These are phyloP conservation scores for Glomeris maerens DNA, from an alignment of 1,140 invertebrate genomes.

Conservation along the genomic window DNA sequence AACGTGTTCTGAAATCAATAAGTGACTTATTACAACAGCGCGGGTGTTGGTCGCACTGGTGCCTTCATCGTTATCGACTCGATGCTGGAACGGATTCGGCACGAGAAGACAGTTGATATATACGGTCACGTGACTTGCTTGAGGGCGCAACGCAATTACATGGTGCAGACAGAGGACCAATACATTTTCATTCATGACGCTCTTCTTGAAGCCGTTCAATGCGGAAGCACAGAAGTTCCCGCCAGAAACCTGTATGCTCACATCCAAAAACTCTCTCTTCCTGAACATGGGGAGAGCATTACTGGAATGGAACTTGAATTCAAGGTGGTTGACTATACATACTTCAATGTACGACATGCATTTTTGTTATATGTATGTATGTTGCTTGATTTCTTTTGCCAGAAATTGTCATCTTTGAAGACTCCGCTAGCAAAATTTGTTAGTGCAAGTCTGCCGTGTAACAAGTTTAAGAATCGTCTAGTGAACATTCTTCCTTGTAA, in stretches of 20 bases:
- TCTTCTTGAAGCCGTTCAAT: slow-evolving; percentile 85
- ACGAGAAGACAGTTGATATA: slow-evolving; percentile 95
- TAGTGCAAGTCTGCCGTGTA: slow-evolving; percentile 87
- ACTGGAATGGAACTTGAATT: slow-evolving; percentile 98
- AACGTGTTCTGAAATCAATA: too few species aligned
- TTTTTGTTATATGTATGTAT: slow-evolving; percentile 13
- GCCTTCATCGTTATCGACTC: slow-evolving; percentile 97
- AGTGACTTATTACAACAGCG: slow-evolving; percentile 46
- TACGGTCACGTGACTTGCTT: slow-evolving; percentile 97
- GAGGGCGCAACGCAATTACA: slow-evolving; percentile 90
- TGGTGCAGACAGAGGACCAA: slow-evolving; percentile 91
- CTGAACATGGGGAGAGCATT: slow-evolving; percentile 41
- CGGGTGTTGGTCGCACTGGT: slow-evolving; percentile 94
- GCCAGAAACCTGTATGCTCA: slow-evolving; percentile 83
- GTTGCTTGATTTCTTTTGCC: slow-evolving; percentile 23
- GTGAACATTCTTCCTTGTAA: slow-evolving; percentile 90
- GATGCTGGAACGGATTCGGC: slow-evolving; percentile 82
- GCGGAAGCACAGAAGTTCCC: slow-evolving; percentile 86
- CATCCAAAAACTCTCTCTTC: slow-evolving; percentile 78
- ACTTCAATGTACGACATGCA: not conserved
- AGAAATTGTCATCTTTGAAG: slow-evolving; percentile 87
- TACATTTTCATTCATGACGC: slow-evolving; percentile 99
- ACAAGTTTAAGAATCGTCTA: slow-evolving; percentile 95
- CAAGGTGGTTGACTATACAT: slow-evolving; percentile 41
- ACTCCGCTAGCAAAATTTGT: slow-evolving; percentile 85